Percentiles rank a stretch among this genome's conserved stretches.
These are phyloP conservation scores for Aphelenchoides bicaudatus DNA, from an alignment of 2,888 invertebrate species.

Conservation along the genomic window DNA sequence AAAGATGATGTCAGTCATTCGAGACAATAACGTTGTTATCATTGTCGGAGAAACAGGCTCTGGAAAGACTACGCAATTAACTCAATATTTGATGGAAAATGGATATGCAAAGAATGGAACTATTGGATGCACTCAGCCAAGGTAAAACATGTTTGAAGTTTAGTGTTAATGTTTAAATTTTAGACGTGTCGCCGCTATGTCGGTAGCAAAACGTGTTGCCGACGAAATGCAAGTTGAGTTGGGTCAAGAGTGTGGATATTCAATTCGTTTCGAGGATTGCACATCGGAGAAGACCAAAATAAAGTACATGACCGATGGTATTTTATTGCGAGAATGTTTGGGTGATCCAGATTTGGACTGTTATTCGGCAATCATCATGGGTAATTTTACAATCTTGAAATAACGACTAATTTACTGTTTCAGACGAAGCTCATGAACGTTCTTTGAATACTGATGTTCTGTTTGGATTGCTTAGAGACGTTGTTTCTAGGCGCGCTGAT, in stretches of 20 bases:
- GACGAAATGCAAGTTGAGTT: conserved; percentile 86
- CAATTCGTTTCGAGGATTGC: conserved; percentile 98
- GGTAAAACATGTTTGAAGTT: no score
- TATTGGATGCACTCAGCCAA: conserved; percentile 98
- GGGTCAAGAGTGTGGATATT: conserved; percentile 75
- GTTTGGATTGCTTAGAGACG: conserved; percentile 72
- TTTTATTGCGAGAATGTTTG: conserved; percentile 87
- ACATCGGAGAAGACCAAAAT: conserved; percentile 68
- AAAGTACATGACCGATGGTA: conserved; percentile 98
- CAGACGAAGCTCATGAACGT: conserved; percentile 98
- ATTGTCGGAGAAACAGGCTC: conserved; percentile 69
- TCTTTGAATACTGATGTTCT: conserved; percentile 96
- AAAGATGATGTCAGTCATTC: conserved; percentile 67
- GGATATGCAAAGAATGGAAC: conserved; percentile 79
- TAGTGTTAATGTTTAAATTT: no score
- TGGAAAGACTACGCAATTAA: conserved; percentile 86
- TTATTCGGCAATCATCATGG: conserved; percentile 97
- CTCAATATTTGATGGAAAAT: conserved; percentile 94
- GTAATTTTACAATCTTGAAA: no score
- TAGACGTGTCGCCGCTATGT: conserved; percentile 92
- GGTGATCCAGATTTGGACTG: conserved; percentile 92
- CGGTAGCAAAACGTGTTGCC: conserved; percentile 95
- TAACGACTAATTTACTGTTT: no score
- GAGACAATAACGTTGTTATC: conserved; percentile 67
- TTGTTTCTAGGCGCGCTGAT: conserved; percentile 77